phyloP scores from a whole-genome alignment of 2,888 invertebrate species.

The Xestia sexstrigata region DNA sequence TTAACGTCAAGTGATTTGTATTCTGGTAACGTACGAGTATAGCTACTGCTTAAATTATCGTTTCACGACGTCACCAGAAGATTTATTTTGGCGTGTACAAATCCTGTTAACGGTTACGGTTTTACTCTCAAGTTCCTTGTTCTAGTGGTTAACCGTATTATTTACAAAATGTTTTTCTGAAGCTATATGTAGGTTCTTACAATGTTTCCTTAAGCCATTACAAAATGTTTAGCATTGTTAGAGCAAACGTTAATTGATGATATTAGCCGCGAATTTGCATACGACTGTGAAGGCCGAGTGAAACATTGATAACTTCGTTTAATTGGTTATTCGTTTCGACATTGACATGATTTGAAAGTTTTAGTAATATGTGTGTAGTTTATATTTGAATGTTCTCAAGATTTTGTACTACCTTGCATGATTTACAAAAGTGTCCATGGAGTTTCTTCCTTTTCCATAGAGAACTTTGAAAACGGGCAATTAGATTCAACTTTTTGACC shows the following conservation, averaged over 20 bases:
- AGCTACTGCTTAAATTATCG: too few relatives aligned
- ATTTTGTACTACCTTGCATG: neutral
- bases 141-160: neutral
- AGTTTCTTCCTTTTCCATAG: neutral
- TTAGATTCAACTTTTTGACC: neutral
- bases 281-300: constrained; percentile 43
- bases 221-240: constrained; percentile 35
- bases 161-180: constrained; percentile 41
- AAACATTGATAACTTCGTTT: constrained; percentile 24
- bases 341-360: constrained; percentile 35
- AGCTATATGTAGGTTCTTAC: neutral
- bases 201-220: constrained; percentile 38
- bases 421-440: neutral
- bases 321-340: constrained; percentile 35
- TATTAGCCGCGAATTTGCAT: constrained; percentile 44
- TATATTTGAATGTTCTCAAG: neutral
- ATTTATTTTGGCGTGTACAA: too few relatives aligned
- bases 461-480: neutral
- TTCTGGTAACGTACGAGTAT: too few relatives aligned
- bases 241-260: constrained; percentile 34
- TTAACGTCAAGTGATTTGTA: too few relatives aligned
- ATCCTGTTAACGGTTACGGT: neutral
- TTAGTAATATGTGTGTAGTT: neutral
- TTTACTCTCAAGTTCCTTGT: neutral
- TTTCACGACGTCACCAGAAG: too few relatives aligned